A percentile compares a stretch with the other conserved stretches of the same genome.
Conservation (phyloP, 1,140 invertebrate genomes). For the Piezodorus guildinii region DNA sequence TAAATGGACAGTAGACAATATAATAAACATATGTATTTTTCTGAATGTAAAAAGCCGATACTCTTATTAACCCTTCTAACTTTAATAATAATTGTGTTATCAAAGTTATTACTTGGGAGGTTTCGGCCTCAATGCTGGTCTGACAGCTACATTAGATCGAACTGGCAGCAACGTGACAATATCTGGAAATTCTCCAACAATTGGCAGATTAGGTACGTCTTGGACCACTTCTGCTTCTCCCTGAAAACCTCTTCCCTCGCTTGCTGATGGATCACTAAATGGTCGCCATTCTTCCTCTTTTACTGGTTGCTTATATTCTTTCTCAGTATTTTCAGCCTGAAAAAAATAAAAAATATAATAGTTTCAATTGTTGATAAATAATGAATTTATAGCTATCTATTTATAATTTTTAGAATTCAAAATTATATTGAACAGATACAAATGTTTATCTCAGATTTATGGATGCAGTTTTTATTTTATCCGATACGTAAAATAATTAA, state of each 20-base stretch:
- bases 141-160: conserved; percentile 46
- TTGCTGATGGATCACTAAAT: background rate
- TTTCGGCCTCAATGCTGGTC: conserved; percentile 40
- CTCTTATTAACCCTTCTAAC: no score
- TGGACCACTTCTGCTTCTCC: conserved; percentile 27
- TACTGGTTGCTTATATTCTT: conserved; percentile 34
- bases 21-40: no score
- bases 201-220: conserved; percentile 14
- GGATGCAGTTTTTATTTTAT: no score
- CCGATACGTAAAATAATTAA: no score
- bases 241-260: background rate
- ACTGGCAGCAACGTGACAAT: conserved; percentile 47
- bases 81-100: background rate
- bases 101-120: conserved; percentile 32
- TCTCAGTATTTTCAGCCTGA: conserved; percentile 37
- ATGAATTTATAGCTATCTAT: no score
- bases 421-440: no score
- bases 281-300: conserved; percentile 12
- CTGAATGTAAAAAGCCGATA: no score
- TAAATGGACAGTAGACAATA: no score
- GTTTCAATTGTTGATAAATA: no score
- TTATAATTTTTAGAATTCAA: no score
- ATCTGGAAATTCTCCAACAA: conserved; percentile 2
- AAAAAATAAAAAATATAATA: no score
- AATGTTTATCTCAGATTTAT: no score